Percentiles rank a stretch among this genome's conserved stretches.
Evolutionary conservation across 2,888 invertebrate species (phyloP).

Genomic region (Lepidocyrtoides sp.): DNA sequence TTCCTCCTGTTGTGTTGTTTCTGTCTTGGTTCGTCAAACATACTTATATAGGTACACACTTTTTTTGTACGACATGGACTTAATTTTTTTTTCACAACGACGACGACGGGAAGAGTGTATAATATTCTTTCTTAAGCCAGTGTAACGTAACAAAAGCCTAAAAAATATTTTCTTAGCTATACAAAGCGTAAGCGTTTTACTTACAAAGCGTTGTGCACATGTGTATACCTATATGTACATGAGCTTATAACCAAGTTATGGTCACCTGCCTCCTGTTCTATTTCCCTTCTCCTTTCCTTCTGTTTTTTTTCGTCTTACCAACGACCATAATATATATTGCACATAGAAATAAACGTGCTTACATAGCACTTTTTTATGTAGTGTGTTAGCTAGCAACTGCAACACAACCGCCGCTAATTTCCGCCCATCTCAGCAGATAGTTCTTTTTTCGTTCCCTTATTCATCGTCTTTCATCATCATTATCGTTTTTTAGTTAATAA

Average conservation of each 20-base stretch:
- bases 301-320: slow-evolving; percentile 29
- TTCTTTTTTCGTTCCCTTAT: slow-evolving; percentile 53
- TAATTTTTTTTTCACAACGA: neutral
- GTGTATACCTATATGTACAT: neutral
- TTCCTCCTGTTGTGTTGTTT: slow-evolving; percentile 76
- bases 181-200: neutral
- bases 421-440: slow-evolving; percentile 63
- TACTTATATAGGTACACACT: neutral
- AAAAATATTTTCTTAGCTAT: no score
- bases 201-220: neutral
- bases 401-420: slow-evolving; percentile 78
- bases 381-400: slow-evolving; percentile 27
- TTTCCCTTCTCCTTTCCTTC: slow-evolving; percentile 48
- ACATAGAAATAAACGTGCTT: slow-evolving; percentile 25
- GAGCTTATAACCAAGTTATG: slow-evolving; percentile 3
- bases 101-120: neutral
- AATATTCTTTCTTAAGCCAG: slow-evolving; percentile 18
- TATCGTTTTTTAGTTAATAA: slow-evolving; percentile 57
- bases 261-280: slow-evolving; percentile 71
- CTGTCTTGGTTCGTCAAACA: slow-evolving; percentile 77
- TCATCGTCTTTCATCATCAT: slow-evolving; percentile 20
- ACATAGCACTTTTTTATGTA: slow-evolving; percentile 45
- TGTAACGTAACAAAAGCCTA: slow-evolving; percentile 27
- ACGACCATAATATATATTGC: neutral
- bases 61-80: slow-evolving; percentile 7